phyloP scores from a whole-genome alignment of 1,140 invertebrate species.

The Onthophagus taurus region DNA sequence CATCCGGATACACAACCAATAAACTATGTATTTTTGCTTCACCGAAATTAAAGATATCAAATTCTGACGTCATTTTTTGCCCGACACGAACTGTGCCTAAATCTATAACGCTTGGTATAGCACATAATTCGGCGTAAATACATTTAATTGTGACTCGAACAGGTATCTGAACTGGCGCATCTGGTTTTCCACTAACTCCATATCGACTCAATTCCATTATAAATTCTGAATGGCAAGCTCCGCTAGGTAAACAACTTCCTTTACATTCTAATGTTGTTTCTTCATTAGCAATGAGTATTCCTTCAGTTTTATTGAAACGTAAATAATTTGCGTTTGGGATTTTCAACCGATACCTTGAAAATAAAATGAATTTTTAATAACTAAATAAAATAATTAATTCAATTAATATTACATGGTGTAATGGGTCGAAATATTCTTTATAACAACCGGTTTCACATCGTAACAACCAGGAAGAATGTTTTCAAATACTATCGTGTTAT shows the following conservation, averaged over 20 bases:
- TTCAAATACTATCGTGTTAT: slow-evolving; percentile 20
- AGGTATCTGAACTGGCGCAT: slow-evolving; percentile 15
- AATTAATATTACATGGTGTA: slow-evolving; percentile 16
- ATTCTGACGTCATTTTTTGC: slow-evolving; percentile 7
- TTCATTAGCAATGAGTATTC: slow-evolving; percentile 17
- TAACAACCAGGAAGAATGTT: slow-evolving; percentile 20
- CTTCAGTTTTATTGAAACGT: slow-evolving; percentile 11
- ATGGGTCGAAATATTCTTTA: slow-evolving; percentile 20
- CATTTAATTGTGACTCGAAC: slow-evolving; percentile 16
- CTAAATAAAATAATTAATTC: slow-evolving; percentile 4
- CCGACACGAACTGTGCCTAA: slow-evolving; percentile 15
- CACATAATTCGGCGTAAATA: slow-evolving; percentile 22
- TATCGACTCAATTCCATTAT: no score
- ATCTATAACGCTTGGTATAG: slow-evolving; percentile 27
- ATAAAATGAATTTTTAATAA: slow-evolving; percentile 1
- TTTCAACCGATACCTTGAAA: slow-evolving; percentile 10
- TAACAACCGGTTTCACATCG: slow-evolving; percentile 6
- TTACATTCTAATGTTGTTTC: slow-evolving; percentile 13
- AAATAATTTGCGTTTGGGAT: not conserved
- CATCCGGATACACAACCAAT: slow-evolving; percentile 7
- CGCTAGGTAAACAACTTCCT: no score
- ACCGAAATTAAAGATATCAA: slow-evolving; percentile 23
- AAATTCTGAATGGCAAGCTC: no score
- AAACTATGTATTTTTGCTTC: slow-evolving; percentile 17
- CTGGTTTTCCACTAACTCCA: slow-evolving; percentile 17